Evolutionary conservation across 2,888 invertebrate genomes (phyloP).

Genomic region (Lasioglossum leucozonium): DNA sequence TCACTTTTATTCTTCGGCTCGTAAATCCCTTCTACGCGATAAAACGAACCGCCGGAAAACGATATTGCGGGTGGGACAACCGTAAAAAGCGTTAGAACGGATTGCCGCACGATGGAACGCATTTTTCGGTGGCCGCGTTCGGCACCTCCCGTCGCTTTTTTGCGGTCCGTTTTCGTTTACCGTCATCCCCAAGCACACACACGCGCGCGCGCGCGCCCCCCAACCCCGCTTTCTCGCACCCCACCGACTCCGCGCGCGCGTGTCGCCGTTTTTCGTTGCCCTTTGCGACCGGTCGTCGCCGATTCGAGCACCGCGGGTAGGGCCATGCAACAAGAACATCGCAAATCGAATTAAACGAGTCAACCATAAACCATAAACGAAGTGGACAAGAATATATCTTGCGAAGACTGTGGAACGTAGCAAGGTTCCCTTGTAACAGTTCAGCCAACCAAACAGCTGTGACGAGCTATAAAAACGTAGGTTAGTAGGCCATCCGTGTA

Average conservation of each 20-base stretch:
- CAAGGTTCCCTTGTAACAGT: constrained; percentile 85
- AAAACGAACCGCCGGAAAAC: constrained; percentile 42
- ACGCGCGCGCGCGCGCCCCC: not conserved
- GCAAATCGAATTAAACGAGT: constrained; percentile 80
- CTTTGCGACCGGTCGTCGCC: constrained; percentile 29
- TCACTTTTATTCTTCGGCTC: constrained; percentile 22
- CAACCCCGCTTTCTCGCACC: too few relatives aligned
- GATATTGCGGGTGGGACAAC: constrained; percentile 46
- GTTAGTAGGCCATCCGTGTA: constrained; percentile 81
- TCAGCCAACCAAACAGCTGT: constrained; percentile 85
- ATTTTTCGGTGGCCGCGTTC: constrained; percentile 15
- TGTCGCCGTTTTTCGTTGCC: not conserved
- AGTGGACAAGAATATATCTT: constrained; percentile 78
- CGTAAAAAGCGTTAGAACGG: constrained; percentile 22
- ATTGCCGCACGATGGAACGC: constrained; percentile 14
- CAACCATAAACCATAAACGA: constrained; percentile 79
- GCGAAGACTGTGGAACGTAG: constrained; percentile 85
- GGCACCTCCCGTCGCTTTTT: not conserved
- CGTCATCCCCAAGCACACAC: not conserved
- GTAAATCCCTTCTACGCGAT: constrained; percentile 39
- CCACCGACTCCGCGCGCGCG: too few relatives aligned
- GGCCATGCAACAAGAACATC: constrained; percentile 84
- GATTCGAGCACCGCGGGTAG: constrained; percentile 79
- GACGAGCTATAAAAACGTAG: constrained; percentile 84
- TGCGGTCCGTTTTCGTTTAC: constrained; percentile 15